phyloP scores from a whole-genome alignment of 2,888 invertebrate genomes.

The Cordilura impudica region DNA sequence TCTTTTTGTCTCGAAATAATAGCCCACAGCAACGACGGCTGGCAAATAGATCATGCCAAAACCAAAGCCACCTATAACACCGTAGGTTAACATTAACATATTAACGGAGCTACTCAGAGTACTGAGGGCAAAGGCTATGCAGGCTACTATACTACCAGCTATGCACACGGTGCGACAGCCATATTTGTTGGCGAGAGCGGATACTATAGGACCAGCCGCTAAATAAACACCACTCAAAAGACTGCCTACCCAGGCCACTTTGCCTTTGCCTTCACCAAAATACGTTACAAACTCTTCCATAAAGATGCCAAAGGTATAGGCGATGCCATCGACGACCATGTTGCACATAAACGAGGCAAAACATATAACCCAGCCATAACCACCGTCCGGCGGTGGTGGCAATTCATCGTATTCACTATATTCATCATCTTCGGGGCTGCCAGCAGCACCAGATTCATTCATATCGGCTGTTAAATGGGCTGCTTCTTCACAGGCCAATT shows the following conservation, averaged over 20 bases:
- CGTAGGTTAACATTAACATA: constrained; percentile 95
- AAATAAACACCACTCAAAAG: constrained; percentile 97
- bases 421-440: constrained; percentile 79
- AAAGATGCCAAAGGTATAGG: constrained; percentile 98
- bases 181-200: constrained; percentile 96
- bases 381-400: constrained; percentile 93
- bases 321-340: constrained; percentile 98
- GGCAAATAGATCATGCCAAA: constrained; percentile 96
- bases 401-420: constrained; percentile 86
- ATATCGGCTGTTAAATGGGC: constrained; percentile 85
- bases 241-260: constrained; percentile 95
- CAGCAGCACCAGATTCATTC: constrained; percentile 78
- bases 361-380: constrained; percentile 96
- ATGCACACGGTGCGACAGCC: constrained; percentile 97
- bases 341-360: constrained; percentile 98
- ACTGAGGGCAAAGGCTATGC: constrained; percentile 90
- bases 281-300: constrained; percentile 87
- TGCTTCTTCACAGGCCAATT: constrained; percentile 91
- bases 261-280: constrained; percentile 92
- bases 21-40: constrained; percentile 97
- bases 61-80: constrained; percentile 94
- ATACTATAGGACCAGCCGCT: constrained; percentile 96
- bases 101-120: constrained; percentile 92
- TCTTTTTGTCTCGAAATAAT: constrained; percentile 97
- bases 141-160: constrained; percentile 91